phyloP scores from a whole-genome alignment of 2,113 vertebrate genomes.

The Hippolais icterina region DNA sequence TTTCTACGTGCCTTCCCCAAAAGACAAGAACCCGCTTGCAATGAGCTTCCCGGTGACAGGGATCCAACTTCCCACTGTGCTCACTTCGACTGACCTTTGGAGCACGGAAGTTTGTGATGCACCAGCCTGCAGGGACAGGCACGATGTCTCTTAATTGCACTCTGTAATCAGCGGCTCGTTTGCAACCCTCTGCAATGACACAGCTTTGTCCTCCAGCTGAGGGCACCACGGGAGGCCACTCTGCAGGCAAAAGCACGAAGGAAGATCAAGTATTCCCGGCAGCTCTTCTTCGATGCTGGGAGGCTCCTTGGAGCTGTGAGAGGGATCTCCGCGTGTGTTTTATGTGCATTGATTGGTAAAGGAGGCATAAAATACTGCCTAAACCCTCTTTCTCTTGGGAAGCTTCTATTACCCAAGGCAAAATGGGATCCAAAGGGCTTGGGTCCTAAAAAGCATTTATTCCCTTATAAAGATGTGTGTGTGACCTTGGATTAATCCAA shows the following conservation, averaged over 20 bases:
- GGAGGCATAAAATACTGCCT: neutral
- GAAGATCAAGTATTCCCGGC: neutral
- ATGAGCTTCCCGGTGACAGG: neutral
- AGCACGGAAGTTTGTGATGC: neutral
- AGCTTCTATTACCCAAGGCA: neutral
- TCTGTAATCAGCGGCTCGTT: conserved; percentile 5
- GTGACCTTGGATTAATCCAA: neutral
- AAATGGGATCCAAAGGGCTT: neutral
- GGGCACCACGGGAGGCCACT: neutral
- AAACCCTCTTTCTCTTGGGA: neutral
- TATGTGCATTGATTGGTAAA: neutral
- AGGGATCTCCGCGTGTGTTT: neutral
- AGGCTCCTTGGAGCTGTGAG: neutral
- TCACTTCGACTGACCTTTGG: neutral
- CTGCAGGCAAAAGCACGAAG: neutral
- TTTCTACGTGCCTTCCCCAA: neutral
- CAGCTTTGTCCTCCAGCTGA: conserved; percentile 37
- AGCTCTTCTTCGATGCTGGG: neutral
- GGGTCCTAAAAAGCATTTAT: neutral
- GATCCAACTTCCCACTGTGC: neutral
- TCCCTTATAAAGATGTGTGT: neutral
- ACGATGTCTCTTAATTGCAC: neutral
- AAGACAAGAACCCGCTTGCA: neutral
- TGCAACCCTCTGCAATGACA: conserved; percentile 13
- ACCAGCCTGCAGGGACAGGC: neutral